phyloP scores from a whole-genome alignment of 2,797 vertebrate genomes.

The Acomys russatus region DNA sequence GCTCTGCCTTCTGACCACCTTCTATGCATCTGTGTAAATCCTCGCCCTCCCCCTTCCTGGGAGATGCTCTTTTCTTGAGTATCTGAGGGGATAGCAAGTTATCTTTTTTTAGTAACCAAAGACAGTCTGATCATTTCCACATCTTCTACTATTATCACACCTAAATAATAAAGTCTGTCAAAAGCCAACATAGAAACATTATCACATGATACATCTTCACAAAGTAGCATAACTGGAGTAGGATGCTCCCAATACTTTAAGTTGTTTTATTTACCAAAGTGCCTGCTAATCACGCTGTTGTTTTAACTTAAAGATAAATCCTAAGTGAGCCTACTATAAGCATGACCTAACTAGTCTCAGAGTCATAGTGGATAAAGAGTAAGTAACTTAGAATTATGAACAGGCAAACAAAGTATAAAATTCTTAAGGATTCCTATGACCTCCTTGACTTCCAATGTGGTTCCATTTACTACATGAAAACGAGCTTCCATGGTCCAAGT shows the following conservation, averaged over 20 bases:
- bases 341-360: background rate
- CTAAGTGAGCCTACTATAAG: background rate
- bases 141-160: background rate
- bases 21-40: background rate
- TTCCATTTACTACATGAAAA: background rate
- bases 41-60: too few relatives aligned
- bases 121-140: background rate
- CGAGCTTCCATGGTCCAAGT: background rate
- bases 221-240: background rate
- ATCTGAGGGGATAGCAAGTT: background rate
- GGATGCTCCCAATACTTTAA: background rate
- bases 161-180: background rate
- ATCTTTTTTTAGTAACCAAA: background rate
- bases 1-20: background rate
- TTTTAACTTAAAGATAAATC: slow-evolving; percentile 39
- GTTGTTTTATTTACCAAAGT: background rate
- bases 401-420: background rate
- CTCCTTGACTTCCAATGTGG: background rate
- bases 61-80: background rate
- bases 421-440: background rate
- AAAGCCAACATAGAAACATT: background rate
- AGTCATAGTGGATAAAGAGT: background rate
- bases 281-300: background rate
- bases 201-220: background rate
- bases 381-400: background rate